Evolutionary conservation across 2,113 vertebrate species (phyloP).

Genomic region (Oncorhynchus kisutch): DNA sequence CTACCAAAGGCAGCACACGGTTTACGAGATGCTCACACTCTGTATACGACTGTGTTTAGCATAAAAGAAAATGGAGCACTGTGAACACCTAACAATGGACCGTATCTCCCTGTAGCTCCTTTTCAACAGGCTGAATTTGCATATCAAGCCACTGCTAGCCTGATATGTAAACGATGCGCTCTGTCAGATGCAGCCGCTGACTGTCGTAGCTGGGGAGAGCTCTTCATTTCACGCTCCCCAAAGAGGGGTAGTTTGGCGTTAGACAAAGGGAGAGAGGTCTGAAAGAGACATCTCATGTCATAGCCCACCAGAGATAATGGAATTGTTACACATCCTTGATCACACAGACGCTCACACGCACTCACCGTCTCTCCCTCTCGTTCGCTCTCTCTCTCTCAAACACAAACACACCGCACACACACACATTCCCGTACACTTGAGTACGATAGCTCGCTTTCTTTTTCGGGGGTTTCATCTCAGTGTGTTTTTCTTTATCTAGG

Average conservation of each 20-base stretch:
- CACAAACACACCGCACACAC: slow-evolving; percentile 58
- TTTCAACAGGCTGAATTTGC: slow-evolving; percentile 66
- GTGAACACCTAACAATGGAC: slow-evolving; percentile 64
- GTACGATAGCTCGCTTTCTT: slow-evolving; percentile 81
- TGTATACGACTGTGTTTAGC: slow-evolving; percentile 62
- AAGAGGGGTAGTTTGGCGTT: slow-evolving; percentile 47
- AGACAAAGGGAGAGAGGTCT: slow-evolving; percentile 67
- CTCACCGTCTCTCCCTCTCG: slow-evolving; percentile 48
- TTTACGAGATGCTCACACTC: slow-evolving; percentile 63
- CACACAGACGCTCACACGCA: slow-evolving; percentile 75
- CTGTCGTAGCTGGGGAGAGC: slow-evolving; percentile 55
- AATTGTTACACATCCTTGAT: slow-evolving; percentile 96
- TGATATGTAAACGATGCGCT: slow-evolving; percentile 69
- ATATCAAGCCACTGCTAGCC: slow-evolving; percentile 70
- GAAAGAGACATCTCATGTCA: slow-evolving; percentile 88
- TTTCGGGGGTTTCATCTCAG: slow-evolving; percentile 91
- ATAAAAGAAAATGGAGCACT: slow-evolving; percentile 66
- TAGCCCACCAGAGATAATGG: slow-evolving; percentile 92
- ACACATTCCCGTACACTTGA: slow-evolving; percentile 81
- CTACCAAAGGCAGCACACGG: slow-evolving; percentile 51
- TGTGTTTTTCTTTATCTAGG: slow-evolving; percentile 83
- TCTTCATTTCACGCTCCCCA: slow-evolving; percentile 47
- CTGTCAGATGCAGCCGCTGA: slow-evolving; percentile 61
- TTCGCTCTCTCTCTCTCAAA: slow-evolving; percentile 64
- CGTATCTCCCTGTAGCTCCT: slow-evolving; percentile 64